Conservation (phyloP, 2,113 vertebrate genomes). For the Pterocles orientalis region DNA sequence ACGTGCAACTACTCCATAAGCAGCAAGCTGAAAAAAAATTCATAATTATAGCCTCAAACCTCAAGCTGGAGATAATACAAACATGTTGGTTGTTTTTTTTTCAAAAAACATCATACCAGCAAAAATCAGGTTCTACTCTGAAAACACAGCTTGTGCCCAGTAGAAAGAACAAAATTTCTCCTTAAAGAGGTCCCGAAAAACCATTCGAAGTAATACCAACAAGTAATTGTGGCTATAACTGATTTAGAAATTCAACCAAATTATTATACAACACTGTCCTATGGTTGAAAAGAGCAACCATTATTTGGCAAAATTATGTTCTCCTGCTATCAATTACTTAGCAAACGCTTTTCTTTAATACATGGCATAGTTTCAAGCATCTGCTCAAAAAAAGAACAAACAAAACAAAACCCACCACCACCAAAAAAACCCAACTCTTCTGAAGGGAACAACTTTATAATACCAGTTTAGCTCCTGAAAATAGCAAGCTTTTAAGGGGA, state of each 20-base stretch:
- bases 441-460: neutral
- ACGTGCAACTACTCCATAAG: neutral
- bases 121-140: neutral
- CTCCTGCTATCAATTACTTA: neutral
- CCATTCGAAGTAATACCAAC: neutral
- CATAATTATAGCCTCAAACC: neutral
- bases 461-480: neutral
- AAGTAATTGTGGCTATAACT: neutral
- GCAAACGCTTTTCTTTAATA: neutral
- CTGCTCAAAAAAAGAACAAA: neutral
- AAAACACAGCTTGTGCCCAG: neutral
- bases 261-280: neutral
- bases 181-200: neutral
- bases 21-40: neutral
- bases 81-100: neutral
- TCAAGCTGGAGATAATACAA: neutral
- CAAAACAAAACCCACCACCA: neutral
- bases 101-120: neutral
- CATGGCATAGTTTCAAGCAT: neutral
- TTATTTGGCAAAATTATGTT: neutral
- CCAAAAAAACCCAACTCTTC: neutral
- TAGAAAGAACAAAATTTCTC: neutral
- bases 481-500: neutral
- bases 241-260: neutral
- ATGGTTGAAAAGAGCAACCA: neutral